These are phyloP conservation scores for Protodeltote pygarga DNA, from an alignment of 2,888 invertebrate species.

Conservation along the genomic window DNA sequence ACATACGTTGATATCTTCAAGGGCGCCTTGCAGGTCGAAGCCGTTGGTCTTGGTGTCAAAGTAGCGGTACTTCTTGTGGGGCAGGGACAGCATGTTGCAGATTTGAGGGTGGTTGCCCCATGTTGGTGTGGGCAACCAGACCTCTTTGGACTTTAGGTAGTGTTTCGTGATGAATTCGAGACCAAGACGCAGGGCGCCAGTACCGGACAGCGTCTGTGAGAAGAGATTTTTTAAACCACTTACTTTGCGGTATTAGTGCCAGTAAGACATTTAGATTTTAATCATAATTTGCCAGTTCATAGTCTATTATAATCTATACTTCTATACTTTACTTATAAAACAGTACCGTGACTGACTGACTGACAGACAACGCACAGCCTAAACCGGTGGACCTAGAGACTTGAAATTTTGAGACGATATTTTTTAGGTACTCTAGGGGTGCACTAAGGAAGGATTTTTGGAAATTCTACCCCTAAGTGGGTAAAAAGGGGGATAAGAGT, in stretches of 20 bases:
- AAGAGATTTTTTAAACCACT: conserved; percentile 40
- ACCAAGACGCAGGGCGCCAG: conserved; percentile 98
- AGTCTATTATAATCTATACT: too few species aligned
- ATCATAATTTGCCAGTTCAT: too few species aligned
- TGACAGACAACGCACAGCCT: too few species aligned
- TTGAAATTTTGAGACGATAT: too few species aligned
- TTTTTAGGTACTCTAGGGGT: too few species aligned
- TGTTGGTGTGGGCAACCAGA: conserved; percentile 96
- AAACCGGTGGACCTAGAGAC: too few species aligned
- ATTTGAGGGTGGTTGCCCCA: conserved; percentile 99
- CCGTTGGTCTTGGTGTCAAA: conserved; percentile 97
- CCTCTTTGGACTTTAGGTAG: conserved; percentile 92
- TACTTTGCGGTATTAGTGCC: not conserved
- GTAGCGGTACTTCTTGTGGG: conserved; percentile 96
- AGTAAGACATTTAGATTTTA: not conserved
- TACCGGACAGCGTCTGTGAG: conserved; percentile 96
- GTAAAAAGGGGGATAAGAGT: too few species aligned
- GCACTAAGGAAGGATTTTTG: too few species aligned
- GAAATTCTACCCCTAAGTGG: too few species aligned
- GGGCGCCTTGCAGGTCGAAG: conserved; percentile 95
- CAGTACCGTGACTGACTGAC: too few species aligned
- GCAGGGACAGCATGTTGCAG: conserved; percentile 95
- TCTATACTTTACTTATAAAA: too few species aligned
- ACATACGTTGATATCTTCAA: conserved; percentile 95
- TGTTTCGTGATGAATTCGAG: conserved; percentile 94